phyloP scores from a whole-genome alignment of 2,888 invertebrate genomes.

The Ephialtes manifestator region DNA sequence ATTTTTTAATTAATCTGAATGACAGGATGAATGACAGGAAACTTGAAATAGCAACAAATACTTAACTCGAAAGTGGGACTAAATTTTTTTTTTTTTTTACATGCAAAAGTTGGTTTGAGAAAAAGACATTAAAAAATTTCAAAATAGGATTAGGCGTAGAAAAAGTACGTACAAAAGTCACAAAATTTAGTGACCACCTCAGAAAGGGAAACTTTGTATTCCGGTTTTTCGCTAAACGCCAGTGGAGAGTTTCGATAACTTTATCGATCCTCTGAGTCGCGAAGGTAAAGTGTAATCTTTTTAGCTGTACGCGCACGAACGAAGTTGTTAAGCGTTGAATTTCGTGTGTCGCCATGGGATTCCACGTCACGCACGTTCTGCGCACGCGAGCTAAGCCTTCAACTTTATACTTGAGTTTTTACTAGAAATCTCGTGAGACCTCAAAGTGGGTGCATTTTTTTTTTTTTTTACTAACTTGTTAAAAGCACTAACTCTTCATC shows the following conservation, averaged over 20 bases:
- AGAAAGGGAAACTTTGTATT: no score
- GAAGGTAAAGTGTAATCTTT: slow-evolving; percentile 21
- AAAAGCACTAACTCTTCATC: background rate
- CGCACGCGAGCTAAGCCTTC: slow-evolving; percentile 45
- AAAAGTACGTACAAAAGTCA: no score
- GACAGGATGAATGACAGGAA: no score
- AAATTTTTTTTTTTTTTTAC: no score
- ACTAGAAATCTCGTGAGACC: background rate
- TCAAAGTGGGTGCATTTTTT: background rate
- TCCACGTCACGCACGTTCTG: slow-evolving; percentile 55
- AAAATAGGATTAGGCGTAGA: no score
- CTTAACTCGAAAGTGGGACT: no score
- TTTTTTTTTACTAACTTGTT: background rate
- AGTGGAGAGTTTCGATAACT: slow-evolving; percentile 24
- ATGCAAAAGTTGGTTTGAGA: no score
- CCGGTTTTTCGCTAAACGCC: background rate
- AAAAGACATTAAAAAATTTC: no score
- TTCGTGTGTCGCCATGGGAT: slow-evolving; percentile 52
- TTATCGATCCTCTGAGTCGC: slow-evolving; percentile 44
- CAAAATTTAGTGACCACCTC: background rate
- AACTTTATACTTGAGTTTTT: background rate
- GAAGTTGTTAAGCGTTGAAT: background rate
- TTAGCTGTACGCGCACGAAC: slow-evolving; percentile 15
- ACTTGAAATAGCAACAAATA: no score
- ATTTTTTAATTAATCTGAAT: no score